Percentiles rank a stretch among this genome's conserved stretches.
Conservation (phyloP, 2,113 vertebrate genomes). For the Semnornis frantzii region DNA sequence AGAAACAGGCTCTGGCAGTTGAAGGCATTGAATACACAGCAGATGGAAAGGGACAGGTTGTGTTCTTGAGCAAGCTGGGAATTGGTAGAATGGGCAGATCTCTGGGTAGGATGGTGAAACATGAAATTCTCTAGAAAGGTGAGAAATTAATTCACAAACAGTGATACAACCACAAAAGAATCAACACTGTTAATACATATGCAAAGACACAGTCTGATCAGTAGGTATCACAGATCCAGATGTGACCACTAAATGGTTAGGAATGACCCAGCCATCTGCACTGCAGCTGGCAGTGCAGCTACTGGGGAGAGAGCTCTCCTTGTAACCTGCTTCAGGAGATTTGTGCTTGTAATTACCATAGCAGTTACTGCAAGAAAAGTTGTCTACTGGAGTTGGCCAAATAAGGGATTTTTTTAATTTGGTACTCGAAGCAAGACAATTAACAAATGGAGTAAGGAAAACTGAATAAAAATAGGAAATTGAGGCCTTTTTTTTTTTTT, state of each 20-base stretch:
- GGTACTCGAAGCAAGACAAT: not conserved
- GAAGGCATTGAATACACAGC: not conserved
- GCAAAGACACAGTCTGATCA: not conserved
- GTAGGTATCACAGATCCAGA: not conserved
- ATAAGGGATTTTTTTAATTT: not conserved
- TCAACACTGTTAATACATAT: rapidly evolving
- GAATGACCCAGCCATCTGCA: not conserved
- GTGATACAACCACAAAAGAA: not conserved
- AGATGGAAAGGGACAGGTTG: not conserved
- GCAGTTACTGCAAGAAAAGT: not conserved
- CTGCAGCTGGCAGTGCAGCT: not conserved
- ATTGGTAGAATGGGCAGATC: not conserved
- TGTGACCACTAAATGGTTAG: not conserved
- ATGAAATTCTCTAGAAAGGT: not conserved
- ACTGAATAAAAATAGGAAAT: not conserved
- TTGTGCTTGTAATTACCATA: not conserved
- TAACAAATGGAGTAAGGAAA: not conserved
- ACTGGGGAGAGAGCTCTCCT: not conserved
- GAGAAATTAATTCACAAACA: not conserved
- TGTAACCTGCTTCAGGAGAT: not conserved
- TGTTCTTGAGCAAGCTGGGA: not conserved
- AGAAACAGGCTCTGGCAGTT: not conserved
- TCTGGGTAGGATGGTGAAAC: not conserved
- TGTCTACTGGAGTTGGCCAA: not conserved
- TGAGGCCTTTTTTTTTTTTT: not conserved